phyloP scores from a whole-genome alignment of 2,888 invertebrate genomes.

The Stenchaetothrips biformis region DNA sequence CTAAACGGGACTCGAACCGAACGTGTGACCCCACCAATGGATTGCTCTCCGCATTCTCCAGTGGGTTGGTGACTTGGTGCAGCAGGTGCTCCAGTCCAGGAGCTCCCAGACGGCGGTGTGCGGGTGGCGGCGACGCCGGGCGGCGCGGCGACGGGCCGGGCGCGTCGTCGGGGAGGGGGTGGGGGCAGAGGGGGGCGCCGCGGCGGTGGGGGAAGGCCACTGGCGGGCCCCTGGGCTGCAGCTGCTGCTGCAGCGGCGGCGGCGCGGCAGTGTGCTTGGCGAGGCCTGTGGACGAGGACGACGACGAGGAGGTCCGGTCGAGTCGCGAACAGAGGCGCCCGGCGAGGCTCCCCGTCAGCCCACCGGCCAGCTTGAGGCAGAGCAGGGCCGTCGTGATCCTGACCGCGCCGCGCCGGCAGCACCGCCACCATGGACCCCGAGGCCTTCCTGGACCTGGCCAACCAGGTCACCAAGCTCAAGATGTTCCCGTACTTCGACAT shows the following conservation, averaged over 20 bases:
- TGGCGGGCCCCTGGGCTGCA: constrained; percentile 27
- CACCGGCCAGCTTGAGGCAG: not conserved
- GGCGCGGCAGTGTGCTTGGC: constrained; percentile 30
- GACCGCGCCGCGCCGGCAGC: not conserved
- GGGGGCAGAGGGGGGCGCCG: constrained; percentile 26
- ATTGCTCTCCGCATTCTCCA: too few relatives aligned
- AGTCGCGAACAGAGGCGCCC: constrained; percentile 41
- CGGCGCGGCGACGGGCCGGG: constrained; percentile 34
- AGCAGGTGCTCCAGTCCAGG: not conserved
- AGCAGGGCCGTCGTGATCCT: constrained; percentile 7
- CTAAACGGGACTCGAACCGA: too few relatives aligned
- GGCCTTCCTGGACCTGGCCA: constrained; percentile 95
- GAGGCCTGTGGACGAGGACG: not conserved
- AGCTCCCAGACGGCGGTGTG: constrained; percentile 27
- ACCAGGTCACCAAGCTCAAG: constrained; percentile 96
- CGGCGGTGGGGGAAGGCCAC: constrained; percentile 31
- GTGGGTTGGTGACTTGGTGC: too few relatives aligned
- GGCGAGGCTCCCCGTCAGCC: constrained; percentile 40
- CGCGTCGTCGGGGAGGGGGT: constrained; percentile 29
- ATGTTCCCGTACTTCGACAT: constrained; percentile 99
- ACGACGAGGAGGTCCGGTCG: constrained; percentile 33
- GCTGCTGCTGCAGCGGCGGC: constrained; percentile 29
- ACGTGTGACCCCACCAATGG: too few relatives aligned
- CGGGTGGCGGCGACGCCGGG: constrained; percentile 33
- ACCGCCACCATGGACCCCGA: constrained; percentile 78